phyloP scores from a whole-genome alignment of 1,140 invertebrate species.

The Drosophila lini region DNA sequence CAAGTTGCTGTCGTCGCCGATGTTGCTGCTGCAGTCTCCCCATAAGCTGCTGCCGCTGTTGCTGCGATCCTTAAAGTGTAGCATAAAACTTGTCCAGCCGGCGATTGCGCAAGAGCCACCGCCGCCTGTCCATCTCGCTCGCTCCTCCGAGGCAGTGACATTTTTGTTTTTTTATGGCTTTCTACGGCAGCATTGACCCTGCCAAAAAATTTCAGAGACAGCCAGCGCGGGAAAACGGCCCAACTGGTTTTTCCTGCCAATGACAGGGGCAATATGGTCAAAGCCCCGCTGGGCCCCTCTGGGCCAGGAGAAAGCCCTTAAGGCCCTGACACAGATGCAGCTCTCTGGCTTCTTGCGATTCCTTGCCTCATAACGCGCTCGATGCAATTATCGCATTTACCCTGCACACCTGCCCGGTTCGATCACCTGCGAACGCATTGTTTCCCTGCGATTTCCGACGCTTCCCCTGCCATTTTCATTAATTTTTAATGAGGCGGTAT shows the following conservation, averaged over 20 bases:
- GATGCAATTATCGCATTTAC: slow-evolving; percentile 36
- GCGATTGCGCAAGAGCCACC: slow-evolving; percentile 67
- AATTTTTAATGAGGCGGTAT: slow-evolving; percentile 63
- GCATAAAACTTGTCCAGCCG: slow-evolving; percentile 74
- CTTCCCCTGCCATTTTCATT: slow-evolving; percentile 46
- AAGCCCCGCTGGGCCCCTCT: slow-evolving; percentile 11
- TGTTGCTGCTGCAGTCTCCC: slow-evolving; percentile 23
- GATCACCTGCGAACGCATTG: slow-evolving; percentile 46
- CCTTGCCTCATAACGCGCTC: slow-evolving; percentile 23
- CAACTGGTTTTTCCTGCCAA: slow-evolving; percentile 67
- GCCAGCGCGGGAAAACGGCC: slow-evolving; percentile 64
- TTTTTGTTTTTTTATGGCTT: slow-evolving; percentile 68
- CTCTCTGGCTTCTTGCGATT: slow-evolving; percentile 6
- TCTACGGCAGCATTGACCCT: slow-evolving; percentile 79
- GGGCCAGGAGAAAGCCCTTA: slow-evolving; percentile 62
- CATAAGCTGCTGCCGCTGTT: slow-evolving; percentile 11
- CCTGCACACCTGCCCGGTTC: slow-evolving; percentile 38
- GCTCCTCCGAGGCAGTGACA: slow-evolving; percentile 57
- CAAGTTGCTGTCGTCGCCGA: slow-evolving; percentile 24
- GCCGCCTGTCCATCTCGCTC: slow-evolving; percentile 9
- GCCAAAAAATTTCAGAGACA: slow-evolving; percentile 41
- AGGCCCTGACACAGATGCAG: slow-evolving; percentile 39
- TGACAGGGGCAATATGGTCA: slow-evolving; percentile 33
- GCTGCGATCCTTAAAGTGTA: slow-evolving; percentile 76
- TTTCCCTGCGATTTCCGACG: slow-evolving; percentile 13